These are phyloP conservation scores for Rutilus rutilus DNA, from an alignment of 2,113 vertebrate genomes.

Conservation along the genomic window DNA sequence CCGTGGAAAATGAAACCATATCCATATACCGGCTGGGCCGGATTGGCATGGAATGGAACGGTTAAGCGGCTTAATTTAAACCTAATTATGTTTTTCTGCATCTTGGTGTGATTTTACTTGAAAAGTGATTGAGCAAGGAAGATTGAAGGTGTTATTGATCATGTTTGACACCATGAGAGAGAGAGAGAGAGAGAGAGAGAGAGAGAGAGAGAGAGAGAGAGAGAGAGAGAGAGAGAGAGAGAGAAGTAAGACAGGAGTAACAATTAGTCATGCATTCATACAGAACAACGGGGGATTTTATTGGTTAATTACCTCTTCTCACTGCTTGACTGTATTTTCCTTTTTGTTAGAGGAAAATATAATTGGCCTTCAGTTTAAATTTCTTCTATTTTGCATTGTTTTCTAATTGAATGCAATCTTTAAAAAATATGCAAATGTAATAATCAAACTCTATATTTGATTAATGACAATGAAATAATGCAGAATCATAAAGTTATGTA, in stretches of 20 bases:
- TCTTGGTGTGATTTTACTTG: background rate
- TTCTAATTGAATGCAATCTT: background rate
- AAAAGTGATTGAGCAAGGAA: background rate
- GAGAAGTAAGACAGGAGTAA: background rate
- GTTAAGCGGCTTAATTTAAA: background rate
- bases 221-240: background rate
- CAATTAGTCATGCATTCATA: constrained; percentile 22
- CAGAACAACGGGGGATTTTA: background rate
- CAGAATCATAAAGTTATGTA: no score
- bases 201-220: background rate
- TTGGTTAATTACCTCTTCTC: constrained; percentile 33
- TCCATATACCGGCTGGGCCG: no score
- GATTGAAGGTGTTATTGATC: background rate
- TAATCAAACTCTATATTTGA: background rate
- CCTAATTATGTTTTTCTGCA: background rate
- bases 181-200: no score
- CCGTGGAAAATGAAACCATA: no score
- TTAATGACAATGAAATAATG: background rate
- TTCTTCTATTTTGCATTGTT: background rate
- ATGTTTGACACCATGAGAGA: constrained; percentile 7
- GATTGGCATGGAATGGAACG: no score
- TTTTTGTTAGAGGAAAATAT: background rate
- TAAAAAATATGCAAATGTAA: background rate
- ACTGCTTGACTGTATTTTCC: background rate
- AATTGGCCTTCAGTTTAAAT: background rate